Base-by-base conservation (phyloP, 2,113 vertebrate genomes). In the Pholis gunnellus region DNA sequence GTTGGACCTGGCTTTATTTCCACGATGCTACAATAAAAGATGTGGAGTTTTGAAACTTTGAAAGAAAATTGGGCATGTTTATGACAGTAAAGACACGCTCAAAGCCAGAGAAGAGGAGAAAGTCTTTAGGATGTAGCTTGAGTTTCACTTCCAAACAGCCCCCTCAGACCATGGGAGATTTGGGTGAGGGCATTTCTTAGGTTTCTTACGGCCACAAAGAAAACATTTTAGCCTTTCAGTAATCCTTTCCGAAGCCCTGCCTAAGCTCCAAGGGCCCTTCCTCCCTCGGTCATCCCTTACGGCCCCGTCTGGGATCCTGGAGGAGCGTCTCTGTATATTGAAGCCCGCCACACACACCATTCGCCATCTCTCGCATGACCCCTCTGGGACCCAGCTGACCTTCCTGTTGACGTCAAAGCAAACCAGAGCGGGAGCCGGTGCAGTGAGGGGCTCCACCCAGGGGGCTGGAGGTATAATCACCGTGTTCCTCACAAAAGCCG, bases 371-470 rank as follows among this genome's bases (percentile, higher is more conserved):
- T 80, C 72, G 29, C 61, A 87, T 83, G 83, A 86, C 87, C 85
- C 93, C 88, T 92, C 42, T 50, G 92, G 91, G 94, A 94, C 84
- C 67, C 52, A 22, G 81, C 86, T 87, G 86, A 89, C 91, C 92
- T 95, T 95, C 94, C 95, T 95, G 95, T 95, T 94, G 89, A 95
- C 84, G 92, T 95, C 94, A 93, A 94, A 95, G 86, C 92, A 90
- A 95, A 95, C 93, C 93, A 91, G 87, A 91, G 88, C 64, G 34
- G 75, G 79, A 86, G 81, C 81, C 70, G 40, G 72, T 71, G 72
- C 87, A 85, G 86, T 34, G 27, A 88, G 92, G 85, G 87, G 92
- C 94, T 95, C 91, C 94, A 94, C 92, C 93, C 92, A 76, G 92
- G 93, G 94, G 92, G 86, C 86, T 80, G 94, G 94, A 94, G 95